Evolutionary conservation across 2,113 vertebrate genomes (phyloP), one percentile per base, ranked within the genome.

Genomic region (Pithys albifrons): DNA sequence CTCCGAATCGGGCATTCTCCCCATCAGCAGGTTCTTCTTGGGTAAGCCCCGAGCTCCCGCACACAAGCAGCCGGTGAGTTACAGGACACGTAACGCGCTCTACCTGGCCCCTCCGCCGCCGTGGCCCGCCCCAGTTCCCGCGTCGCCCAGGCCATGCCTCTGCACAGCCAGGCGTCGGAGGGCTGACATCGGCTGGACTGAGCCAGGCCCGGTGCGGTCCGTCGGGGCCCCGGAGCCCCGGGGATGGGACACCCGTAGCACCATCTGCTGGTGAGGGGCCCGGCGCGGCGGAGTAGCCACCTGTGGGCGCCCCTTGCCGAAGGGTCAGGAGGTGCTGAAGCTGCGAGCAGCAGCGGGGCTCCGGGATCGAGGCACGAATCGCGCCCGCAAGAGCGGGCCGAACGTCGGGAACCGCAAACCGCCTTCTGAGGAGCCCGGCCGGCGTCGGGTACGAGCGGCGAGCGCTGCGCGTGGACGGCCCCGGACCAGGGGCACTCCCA

Each of bases 191-290:
- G 15, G 52, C 54, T 31, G 19, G 45, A 49, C 64, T 27, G 59
- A 76, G 20, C 23, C 12, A 41, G 52, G 7, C 41, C 58, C 79
- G 39, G 67, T 77, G 91, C 59, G 31, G 67, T 46, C 85, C 82
- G n/a, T 54, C 71, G 65, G 85, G 51, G 57, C 13, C 46, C 69
- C 69, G 74, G 61, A 57, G 59, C n/a, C 66, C 61, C 25, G 43
- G 25, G 19, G 41, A 33, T 19, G 76, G 54, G 81, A 37, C 59
- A 5, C 7, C 71, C 58, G 89, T 89, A 90, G 95, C 92, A 72
- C 94, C 96, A 96, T 96, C 96, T 96, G 89, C 93, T 92, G 95
- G 96, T 89, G 84, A 86, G 69, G 88, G 77, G 12, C 25, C 61
- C 57, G 19, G 61, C 19, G 39, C 45, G 14, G 61, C 43, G 37